Conservation (phyloP, 2,888 invertebrate species). For the Diogma glabrata region DNA sequence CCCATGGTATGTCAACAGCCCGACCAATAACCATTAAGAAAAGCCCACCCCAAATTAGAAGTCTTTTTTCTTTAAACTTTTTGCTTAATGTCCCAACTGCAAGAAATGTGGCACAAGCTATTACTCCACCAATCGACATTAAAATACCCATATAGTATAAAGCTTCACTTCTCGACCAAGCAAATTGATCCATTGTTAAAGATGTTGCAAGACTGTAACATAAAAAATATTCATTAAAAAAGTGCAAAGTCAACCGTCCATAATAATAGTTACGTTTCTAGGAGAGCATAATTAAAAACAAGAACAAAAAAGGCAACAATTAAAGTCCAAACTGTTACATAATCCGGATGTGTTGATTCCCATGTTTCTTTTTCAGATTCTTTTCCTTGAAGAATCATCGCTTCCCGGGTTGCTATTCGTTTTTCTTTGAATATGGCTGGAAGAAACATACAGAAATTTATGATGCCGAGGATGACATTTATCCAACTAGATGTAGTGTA, state of each 20-base stretch:
- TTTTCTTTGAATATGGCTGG: conserved; percentile 62
- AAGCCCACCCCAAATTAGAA: conserved; percentile 77
- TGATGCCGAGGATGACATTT: conserved; percentile 59
- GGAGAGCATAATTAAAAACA: conserved; percentile 75
- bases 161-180: conserved; percentile 66
- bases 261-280: too few relatives aligned
- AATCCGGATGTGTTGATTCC: conserved; percentile 58
- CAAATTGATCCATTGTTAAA: conserved; percentile 81
- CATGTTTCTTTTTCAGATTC: conserved; percentile 62
- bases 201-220: conserved; percentile 70
- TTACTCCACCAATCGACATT: conserved; percentile 68
- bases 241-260: too few relatives aligned
- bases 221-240: too few relatives aligned
- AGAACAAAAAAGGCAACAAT: conserved; percentile 72
- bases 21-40: conserved; percentile 66
- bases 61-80: conserved; percentile 57
- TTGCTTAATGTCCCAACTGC: conserved; percentile 59
- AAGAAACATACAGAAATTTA: conserved; percentile 62
- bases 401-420: conserved; percentile 66
- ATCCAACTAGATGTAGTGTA: conserved; percentile 81
- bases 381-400: conserved; percentile 61
- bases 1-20: conserved; percentile 65
- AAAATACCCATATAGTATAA: conserved; percentile 71
- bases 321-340: conserved; percentile 64
- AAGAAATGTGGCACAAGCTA: conserved; percentile 61